Base-by-base conservation (phyloP, 2,113 vertebrate genomes). In the Thalassoma bifasciatum region DNA sequence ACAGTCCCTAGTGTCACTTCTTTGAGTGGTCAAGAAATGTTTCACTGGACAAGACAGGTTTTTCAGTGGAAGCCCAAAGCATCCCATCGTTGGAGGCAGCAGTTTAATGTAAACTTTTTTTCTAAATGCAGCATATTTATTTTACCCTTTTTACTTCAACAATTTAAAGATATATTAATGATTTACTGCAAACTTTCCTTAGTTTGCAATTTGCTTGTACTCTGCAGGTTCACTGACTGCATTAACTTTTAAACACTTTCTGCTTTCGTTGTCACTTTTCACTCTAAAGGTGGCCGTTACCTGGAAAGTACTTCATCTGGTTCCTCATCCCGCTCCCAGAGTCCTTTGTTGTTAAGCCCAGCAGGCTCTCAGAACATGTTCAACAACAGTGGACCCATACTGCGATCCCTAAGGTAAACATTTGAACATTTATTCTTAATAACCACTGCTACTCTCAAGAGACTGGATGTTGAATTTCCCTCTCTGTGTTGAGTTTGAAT, bases 241-340 rank as follows among this genome's bases (percentile, higher is more conserved):
- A 49, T 4, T 26, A 52, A 5, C 30, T 2, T 17, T 22, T 22
- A 51, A 0, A 37, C 0, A n/a, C 22, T 51, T 60, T 1, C 56
- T 49, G n/a, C 66, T 23, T 61, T 30, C 5, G 1, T 17, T 72
- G 13, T 72, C 42, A 54, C 17, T 51, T 56, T 14, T 14, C 16
- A 44, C 57, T 51, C 13, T 14, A 17, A 66, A 89, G 87, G 90
- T 89, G 94, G 95, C 82, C 94, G 95, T 12, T 95, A 93, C 80
- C 85, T 97, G 91, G 95, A 96, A 22, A 97, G 96, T 53, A 96
- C 95, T 0, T 97, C 96, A 0, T 97, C 96, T 0, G 96, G 95
- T 38, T 97, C 96, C 0, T 98, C 96, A 0, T 96, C 96, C 0
- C 93, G 95, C 44, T 98, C 96, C 3, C 96, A 96, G 92, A 97